Conservation (phyloP, 2,797 vertebrate species). For the Amblyopsis hoosieri region DNA sequence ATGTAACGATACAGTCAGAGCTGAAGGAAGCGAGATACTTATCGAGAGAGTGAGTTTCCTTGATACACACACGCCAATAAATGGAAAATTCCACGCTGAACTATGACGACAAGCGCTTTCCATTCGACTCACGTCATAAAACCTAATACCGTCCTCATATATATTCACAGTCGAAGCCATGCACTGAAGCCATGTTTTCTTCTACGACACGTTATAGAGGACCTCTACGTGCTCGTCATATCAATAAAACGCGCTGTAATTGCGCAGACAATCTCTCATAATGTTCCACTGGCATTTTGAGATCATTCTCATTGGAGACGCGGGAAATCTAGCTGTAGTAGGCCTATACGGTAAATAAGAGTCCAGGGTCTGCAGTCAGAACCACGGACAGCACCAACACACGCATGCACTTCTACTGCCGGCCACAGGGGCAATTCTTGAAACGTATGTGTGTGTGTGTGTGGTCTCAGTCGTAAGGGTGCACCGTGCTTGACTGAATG, state of each 20-base stretch:
- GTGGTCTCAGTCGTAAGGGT: too few relatives aligned
- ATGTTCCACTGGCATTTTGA: neutral
- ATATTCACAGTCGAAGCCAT: constrained; percentile 58
- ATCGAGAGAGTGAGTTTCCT: constrained; percentile 6
- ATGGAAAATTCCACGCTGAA: constrained; percentile 67
- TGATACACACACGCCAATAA: constrained; percentile 10
- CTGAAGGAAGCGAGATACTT: constrained; percentile 5
- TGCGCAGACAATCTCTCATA: neutral
- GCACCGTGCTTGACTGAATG: too few relatives aligned
- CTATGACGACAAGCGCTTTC: constrained; percentile 38
- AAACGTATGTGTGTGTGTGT: neutral
- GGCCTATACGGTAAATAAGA: too few relatives aligned
- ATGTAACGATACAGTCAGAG: constrained; percentile 1
- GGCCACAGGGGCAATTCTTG: neutral
- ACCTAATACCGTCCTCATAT: constrained; percentile 55
- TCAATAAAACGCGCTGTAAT: constrained; percentile 47
- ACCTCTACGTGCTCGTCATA: constrained; percentile 54
- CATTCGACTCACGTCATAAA: constrained; percentile 72
- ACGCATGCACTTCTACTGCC: neutral
- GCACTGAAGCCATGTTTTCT: constrained; percentile 41
- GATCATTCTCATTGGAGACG: too few relatives aligned
- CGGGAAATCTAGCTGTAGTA: too few relatives aligned
- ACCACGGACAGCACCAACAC: neutral
- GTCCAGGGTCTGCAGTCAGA: too few relatives aligned
- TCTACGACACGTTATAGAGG: constrained; percentile 20